Percentiles rank a stretch among this genome's conserved stretches.
phyloP scores from a whole-genome alignment of 1,140 invertebrate species.

The Teleopsis dalmanni region DNA sequence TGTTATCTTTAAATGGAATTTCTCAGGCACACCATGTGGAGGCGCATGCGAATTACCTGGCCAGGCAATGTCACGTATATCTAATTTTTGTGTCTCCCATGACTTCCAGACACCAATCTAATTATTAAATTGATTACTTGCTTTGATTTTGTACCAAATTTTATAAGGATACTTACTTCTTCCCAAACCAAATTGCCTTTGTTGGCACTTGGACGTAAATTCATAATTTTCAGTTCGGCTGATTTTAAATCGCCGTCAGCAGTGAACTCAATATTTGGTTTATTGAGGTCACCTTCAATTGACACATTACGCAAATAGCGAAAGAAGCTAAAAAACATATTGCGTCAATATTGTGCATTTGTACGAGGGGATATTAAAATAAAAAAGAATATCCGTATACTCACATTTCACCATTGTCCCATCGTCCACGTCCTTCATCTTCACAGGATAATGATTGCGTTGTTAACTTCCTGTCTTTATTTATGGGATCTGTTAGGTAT shows the following conservation, averaged over 20 bases:
- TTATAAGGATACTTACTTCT: slow-evolving; percentile 56
- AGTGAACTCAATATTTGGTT: slow-evolving; percentile 79
- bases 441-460: slow-evolving; percentile 63
- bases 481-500: slow-evolving; percentile 67
- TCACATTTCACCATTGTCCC: slow-evolving; percentile 44
- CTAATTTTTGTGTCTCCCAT: slow-evolving; percentile 69
- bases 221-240: slow-evolving; percentile 88
- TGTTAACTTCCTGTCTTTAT: slow-evolving; percentile 62
- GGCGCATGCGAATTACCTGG: slow-evolving; percentile 91
- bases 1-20: slow-evolving; percentile 91
- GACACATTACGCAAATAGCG: slow-evolving; percentile 77
- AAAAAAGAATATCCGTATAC: slow-evolving; percentile 14
- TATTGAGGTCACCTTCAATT: slow-evolving; percentile 67
- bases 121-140: background rate
- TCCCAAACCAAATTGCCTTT: slow-evolving; percentile 78
- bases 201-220: slow-evolving; percentile 69
- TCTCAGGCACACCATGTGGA: slow-evolving; percentile 92
- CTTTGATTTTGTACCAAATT: too few species aligned
- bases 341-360: background rate
- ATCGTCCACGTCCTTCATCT: slow-evolving; percentile 41
- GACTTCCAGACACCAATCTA: slow-evolving; percentile 69
- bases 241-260: slow-evolving; percentile 79
- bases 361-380: background rate
- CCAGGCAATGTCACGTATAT: slow-evolving; percentile 98
- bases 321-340: slow-evolving; percentile 47